Percentiles rank a stretch among this genome's conserved stretches.
phyloP scores from a whole-genome alignment of 2,797 vertebrate genomes.

The Meda fulgida region DNA sequence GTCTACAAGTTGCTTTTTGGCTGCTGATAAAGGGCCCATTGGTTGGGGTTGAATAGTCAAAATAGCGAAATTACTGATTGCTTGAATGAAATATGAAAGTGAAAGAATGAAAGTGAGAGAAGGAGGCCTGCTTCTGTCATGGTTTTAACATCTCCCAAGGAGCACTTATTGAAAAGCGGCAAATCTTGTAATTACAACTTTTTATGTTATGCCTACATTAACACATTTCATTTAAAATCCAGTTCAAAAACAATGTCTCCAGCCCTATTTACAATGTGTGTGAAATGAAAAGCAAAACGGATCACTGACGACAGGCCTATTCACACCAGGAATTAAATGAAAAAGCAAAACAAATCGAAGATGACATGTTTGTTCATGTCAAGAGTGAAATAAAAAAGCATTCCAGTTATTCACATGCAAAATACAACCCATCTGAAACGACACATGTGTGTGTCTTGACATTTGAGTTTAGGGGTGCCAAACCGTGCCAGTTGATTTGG shows the following conservation, averaged over 20 bases:
- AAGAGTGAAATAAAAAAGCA: slow-evolving; percentile 14
- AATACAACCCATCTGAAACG: not conserved
- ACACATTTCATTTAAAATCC: not conserved
- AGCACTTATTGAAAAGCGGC: not conserved
- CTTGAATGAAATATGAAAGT: not conserved
- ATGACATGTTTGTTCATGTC: slow-evolving; percentile 18
- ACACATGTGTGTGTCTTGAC: not conserved
- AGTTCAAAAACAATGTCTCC: not conserved
- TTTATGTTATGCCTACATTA: slow-evolving; percentile 1
- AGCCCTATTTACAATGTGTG: not conserved
- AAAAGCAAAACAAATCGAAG: slow-evolving; percentile 53
- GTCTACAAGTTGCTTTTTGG: slow-evolving; percentile 26
- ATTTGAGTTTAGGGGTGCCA: not conserved
- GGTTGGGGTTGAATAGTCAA: not conserved
- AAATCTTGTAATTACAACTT: not conserved
- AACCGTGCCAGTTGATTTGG: not conserved
- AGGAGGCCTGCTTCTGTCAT: not conserved
- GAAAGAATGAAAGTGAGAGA: not conserved
- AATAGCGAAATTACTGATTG: not conserved
- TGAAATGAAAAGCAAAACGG: slow-evolving; percentile 11
- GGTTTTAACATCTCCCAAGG: not conserved
- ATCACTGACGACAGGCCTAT: slow-evolving; percentile 11
- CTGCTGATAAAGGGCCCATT: not conserved
- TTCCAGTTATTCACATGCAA: slow-evolving; percentile 15
- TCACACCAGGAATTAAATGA: slow-evolving; percentile 47